Evolutionary conservation across 2,113 vertebrate species (phyloP).

Genomic region (Pyrgilauda ruficollis): DNA sequence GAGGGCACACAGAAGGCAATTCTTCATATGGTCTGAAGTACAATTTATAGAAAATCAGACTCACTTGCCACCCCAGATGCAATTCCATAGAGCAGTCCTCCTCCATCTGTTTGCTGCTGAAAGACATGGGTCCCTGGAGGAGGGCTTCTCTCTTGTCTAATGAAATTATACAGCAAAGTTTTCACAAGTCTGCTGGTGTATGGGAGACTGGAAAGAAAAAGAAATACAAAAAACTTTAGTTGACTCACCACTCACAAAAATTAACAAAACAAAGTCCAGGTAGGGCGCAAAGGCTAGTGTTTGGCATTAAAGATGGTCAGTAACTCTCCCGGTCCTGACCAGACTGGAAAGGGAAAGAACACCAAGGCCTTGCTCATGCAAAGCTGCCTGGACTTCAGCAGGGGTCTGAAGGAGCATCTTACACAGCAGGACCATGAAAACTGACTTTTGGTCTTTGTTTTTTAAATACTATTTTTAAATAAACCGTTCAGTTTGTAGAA

Average conservation of each 20-base stretch:
- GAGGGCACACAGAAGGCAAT: not conserved
- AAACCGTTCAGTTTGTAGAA: not conserved
- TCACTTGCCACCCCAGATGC: slow-evolving; percentile 97
- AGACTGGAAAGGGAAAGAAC: not conserved
- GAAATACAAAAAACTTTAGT: not conserved
- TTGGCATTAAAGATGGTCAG: not conserved
- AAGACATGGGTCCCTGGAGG: slow-evolving; percentile 85
- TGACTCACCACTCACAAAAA: not conserved
- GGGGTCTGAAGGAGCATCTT: not conserved
- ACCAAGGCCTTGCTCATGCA: not conserved
- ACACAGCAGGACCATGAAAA: not conserved
- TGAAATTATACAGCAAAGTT: slow-evolving; percentile 96
- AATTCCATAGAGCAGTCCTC: slow-evolving; percentile 90
- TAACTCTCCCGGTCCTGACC: not conserved
- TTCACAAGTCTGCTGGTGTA: slow-evolving; percentile 97
- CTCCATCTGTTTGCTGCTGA: slow-evolving; percentile 85
- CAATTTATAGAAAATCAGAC: slow-evolving; percentile 27
- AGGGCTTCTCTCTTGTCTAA: slow-evolving; percentile 94
- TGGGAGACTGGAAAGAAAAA: slow-evolving; percentile 77
- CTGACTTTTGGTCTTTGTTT: not conserved
- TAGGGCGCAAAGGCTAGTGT: not conserved
- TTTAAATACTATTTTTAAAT: not conserved
- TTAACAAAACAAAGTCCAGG: not conserved
- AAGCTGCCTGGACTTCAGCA: not conserved
- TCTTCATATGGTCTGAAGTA: not conserved